phyloP scores from a whole-genome alignment of 2,113 vertebrate genomes.

The Pseudonaja textilis region DNA sequence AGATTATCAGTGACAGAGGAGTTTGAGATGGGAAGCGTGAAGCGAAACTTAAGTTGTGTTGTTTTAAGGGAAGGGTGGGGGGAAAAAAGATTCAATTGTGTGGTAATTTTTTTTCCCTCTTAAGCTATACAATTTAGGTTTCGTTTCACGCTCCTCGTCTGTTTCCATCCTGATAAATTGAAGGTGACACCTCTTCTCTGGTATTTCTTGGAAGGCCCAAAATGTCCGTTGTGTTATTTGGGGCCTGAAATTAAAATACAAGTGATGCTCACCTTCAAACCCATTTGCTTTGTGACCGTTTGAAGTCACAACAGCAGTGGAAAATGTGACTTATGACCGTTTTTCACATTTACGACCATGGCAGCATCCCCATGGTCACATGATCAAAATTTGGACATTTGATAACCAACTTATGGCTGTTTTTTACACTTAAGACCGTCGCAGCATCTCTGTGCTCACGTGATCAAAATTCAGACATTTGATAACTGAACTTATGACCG shows the following conservation, averaged over 20 bases:
- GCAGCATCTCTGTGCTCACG: background rate
- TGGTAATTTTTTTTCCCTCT: fast-evolving
- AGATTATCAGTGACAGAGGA: too few relatives aligned
- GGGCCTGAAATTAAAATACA: background rate
- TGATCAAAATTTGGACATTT: too few relatives aligned
- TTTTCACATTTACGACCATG: too few relatives aligned
- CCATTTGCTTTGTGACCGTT: background rate
- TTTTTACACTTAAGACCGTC: background rate
- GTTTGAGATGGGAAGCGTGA: background rate
- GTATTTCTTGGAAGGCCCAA: background rate
- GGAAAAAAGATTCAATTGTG: background rate
- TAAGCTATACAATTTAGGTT: background rate
- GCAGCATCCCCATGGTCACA: too few relatives aligned
- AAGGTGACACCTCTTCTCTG: background rate
- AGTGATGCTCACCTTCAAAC: background rate
- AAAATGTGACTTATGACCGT: background rate
- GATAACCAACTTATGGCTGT: background rate
- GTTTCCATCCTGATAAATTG: background rate
- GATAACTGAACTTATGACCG: background rate
- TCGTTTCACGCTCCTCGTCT: background rate
- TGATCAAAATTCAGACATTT: background rate
- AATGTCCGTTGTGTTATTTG: background rate
- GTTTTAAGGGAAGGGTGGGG: background rate
- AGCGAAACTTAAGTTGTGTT: background rate
- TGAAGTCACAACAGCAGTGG: too few relatives aligned